phyloP scores from a whole-genome alignment of 2,888 invertebrate species.

The Horisme vitalbata region DNA sequence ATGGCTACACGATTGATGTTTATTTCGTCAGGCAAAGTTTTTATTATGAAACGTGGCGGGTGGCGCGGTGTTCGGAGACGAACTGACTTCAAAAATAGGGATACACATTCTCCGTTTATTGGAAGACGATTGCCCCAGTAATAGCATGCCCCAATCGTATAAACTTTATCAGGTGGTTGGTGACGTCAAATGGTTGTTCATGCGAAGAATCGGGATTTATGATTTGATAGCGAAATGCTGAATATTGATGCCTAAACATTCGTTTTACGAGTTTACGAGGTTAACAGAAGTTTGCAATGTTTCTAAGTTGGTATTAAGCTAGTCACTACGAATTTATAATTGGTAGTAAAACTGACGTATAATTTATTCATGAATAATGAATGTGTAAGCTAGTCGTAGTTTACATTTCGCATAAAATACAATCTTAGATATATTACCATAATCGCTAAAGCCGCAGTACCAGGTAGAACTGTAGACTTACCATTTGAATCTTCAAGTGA shows the following conservation, averaged over 20 bases:
- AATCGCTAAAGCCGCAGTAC: not conserved
- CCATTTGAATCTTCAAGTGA: constrained; percentile 16
- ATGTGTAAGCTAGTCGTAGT: constrained; percentile 1
- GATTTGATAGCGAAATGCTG: constrained; percentile 42
- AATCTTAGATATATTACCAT: not conserved
- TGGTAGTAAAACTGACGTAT: constrained; percentile 8
- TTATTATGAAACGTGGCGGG: constrained; percentile 49
- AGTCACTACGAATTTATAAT: constrained; percentile 14
- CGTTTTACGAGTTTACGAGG: constrained; percentile 33
- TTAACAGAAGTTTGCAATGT: constrained; percentile 33
- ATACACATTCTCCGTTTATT: constrained; percentile 61
- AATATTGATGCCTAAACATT: constrained; percentile 41
- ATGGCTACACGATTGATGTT: constrained; percentile 58
- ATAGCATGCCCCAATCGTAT: constrained; percentile 61
- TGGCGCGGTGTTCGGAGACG: constrained; percentile 61
- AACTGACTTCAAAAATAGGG: constrained; percentile 67
- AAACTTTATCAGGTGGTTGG: constrained; percentile 65
- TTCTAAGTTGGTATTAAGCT: constrained; percentile 18
- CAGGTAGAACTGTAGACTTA: constrained; percentile 4
- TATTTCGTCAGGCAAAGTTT: constrained; percentile 27
- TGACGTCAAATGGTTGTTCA: constrained; percentile 64
- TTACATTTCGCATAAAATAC: not conserved
- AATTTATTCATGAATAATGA: constrained; percentile 11
- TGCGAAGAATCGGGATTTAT: constrained; percentile 46
- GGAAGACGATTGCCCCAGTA: constrained; percentile 59